phyloP scores from a whole-genome alignment of 2,797 vertebrate genomes.

The Coregonus suidteri region DNA sequence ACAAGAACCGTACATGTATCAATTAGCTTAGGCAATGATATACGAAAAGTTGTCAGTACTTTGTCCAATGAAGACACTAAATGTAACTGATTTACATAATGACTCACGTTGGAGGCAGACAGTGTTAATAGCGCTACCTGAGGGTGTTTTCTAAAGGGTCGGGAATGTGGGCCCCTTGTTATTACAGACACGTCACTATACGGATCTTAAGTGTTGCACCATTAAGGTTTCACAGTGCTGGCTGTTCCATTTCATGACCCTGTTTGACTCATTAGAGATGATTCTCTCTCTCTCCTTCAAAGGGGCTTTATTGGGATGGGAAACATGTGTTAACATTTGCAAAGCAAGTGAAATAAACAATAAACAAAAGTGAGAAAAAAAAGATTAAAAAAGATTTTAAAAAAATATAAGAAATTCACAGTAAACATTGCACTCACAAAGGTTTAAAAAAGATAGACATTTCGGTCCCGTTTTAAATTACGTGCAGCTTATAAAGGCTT shows the following conservation, averaged over 20 bases:
- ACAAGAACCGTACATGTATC: neutral
- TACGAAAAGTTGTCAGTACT: neutral
- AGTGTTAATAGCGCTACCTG: slow-evolving; percentile 44
- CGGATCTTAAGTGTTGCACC: slow-evolving; percentile 48
- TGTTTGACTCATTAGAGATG: slow-evolving; percentile 29
- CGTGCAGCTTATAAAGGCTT: no score
- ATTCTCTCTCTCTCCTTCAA: neutral
- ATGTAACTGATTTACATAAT: slow-evolving; percentile 20
- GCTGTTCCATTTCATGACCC: slow-evolving; percentile 29
- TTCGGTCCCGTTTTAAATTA: no score
- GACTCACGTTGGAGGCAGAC: slow-evolving; percentile 24
- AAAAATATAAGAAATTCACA: no score
- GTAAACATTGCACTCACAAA: no score
- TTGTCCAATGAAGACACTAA: slow-evolving; percentile 1
- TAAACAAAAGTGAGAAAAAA: no score
- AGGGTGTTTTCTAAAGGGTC: slow-evolving; percentile 39
- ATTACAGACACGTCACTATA: slow-evolving; percentile 34
- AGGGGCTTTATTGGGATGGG: no score
- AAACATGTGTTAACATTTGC: no score
- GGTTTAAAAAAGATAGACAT: no score
- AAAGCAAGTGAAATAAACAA: no score
- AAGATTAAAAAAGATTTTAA: no score
- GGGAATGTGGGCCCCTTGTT: slow-evolving; percentile 29
- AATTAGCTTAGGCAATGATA: neutral
- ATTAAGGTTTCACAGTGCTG: slow-evolving; percentile 43